phyloP scores from a whole-genome alignment of 2,797 vertebrate genomes.

The Choloepus didactylus region DNA sequence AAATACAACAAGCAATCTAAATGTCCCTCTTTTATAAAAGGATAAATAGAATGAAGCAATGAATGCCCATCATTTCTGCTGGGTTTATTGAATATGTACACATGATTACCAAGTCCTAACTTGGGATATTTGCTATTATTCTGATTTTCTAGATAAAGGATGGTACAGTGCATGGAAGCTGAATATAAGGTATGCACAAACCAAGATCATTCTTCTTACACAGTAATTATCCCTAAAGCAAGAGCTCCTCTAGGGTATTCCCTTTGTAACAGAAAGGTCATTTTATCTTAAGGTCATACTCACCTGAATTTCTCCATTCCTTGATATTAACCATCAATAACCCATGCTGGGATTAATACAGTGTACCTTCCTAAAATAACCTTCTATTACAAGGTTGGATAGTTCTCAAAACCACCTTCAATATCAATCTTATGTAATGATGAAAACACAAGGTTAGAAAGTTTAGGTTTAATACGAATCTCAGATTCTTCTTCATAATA shows the following conservation, averaged over 20 bases:
- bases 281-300: constrained; percentile 80
- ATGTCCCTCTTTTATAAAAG: not conserved
- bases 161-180: not conserved
- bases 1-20: constrained; percentile 58
- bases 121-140: constrained; percentile 50
- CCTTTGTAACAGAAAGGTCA: constrained; percentile 68
- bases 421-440: constrained; percentile 84
- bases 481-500: constrained; percentile 70
- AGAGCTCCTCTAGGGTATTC: constrained; percentile 58
- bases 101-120: not conserved
- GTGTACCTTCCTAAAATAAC: constrained; percentile 82
- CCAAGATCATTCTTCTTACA: constrained; percentile 54
- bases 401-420: constrained; percentile 78
- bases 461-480: constrained; percentile 71
- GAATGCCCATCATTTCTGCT: not conserved
- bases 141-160: constrained; percentile 59
- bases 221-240: constrained; percentile 68
- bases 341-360: constrained; percentile 80
- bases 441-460: constrained; percentile 80
- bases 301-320: constrained; percentile 73
- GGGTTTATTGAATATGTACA: constrained; percentile 50
- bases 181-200: constrained; percentile 52
- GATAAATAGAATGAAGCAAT: constrained; percentile 14
- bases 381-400: constrained; percentile 84
- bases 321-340: constrained; percentile 82